Evolutionary conservation across 2,797 vertebrate genomes (phyloP).

Genomic region (Orientallactaga sibirica): DNA sequence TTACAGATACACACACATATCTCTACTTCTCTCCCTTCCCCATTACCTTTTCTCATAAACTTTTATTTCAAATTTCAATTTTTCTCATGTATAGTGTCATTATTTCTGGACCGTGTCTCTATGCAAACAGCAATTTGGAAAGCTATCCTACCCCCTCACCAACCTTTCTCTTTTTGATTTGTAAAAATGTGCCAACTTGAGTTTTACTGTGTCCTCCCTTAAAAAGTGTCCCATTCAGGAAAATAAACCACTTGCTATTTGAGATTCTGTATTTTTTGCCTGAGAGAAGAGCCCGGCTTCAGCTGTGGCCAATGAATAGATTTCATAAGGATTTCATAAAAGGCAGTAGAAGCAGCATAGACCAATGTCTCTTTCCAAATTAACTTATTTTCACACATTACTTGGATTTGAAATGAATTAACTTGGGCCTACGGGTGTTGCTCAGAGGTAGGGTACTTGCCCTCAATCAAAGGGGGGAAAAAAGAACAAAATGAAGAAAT

Average conservation of each 20-base stretch:
- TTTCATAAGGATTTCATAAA: slow-evolving; percentile 18
- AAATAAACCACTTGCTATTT: not conserved
- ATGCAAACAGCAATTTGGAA: slow-evolving; percentile 14
- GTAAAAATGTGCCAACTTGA: slow-evolving; percentile 16
- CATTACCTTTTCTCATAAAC: slow-evolving; percentile 1
- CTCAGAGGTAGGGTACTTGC: not conserved
- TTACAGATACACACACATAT: slow-evolving; percentile 27
- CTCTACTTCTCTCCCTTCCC: not conserved
- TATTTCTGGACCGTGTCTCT: slow-evolving; percentile 27
- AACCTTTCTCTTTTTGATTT: not conserved
- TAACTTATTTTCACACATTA: slow-evolving; percentile 53
- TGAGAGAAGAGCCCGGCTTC: slow-evolving; percentile 11
- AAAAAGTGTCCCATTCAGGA: slow-evolving; percentile 27
- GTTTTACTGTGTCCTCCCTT: not conserved
- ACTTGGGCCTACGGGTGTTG: not conserved
- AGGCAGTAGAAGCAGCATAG: not conserved
- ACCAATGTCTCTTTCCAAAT: not conserved
- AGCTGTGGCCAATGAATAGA: not conserved
- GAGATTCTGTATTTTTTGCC: not conserved
- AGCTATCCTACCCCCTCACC: not conserved
- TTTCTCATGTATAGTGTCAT: slow-evolving; percentile 23
- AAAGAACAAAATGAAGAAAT: not conserved
- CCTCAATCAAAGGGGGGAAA: not conserved
- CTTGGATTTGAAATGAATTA: slow-evolving; percentile 65
- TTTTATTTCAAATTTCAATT: slow-evolving; percentile 39